Percentiles rank a stretch among this genome's conserved stretches.
Conservation (phyloP, 2,888 invertebrate genomes). For the Orthosia gracilis region DNA sequence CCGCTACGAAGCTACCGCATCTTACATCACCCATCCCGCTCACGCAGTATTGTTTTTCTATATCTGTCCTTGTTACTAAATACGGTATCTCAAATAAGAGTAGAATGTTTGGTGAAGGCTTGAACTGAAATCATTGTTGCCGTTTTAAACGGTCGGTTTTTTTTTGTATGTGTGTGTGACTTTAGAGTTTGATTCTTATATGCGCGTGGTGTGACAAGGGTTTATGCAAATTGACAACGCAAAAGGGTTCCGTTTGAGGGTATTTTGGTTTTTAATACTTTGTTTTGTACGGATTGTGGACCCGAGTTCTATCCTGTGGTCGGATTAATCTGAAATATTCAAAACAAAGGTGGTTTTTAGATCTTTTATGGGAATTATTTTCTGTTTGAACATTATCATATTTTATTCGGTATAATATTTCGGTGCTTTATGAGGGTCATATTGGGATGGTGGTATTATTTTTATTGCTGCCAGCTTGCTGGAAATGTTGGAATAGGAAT, state of each 20-base stretch:
- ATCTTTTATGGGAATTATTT: conserved; percentile 42
- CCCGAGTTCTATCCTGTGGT: conserved; percentile 33
- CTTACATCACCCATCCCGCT: conserved; percentile 64
- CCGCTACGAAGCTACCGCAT: conserved; percentile 75
- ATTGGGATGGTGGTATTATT: conserved; percentile 30
- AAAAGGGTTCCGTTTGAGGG: conserved; percentile 55
- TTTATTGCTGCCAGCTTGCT: conserved; percentile 36
- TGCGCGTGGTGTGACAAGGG: conserved; percentile 62
- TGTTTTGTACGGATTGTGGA: conserved; percentile 48
- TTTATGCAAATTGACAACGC: conserved; percentile 65
- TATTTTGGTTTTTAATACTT: conserved; percentile 59
- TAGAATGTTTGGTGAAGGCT: conserved; percentile 84
- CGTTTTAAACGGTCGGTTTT: conserved; percentile 77
- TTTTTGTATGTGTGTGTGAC: conserved; percentile 62
- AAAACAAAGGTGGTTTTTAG: conserved; percentile 51
- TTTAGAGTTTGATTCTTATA: conserved; percentile 58
- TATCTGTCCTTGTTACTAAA: conserved; percentile 73
- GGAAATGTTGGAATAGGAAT: conserved; percentile 18
- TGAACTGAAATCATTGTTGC: conserved; percentile 84
- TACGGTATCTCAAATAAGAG: conserved; percentile 79
- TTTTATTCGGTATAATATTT: conserved; percentile 42
- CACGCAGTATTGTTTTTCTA: conserved; percentile 55
- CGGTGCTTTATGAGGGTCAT: conserved; percentile 43
- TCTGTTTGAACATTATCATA: conserved; percentile 32
- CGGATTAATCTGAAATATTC: conserved; percentile 41